Conservation (phyloP, 92 coral and sea anemone species). For the Pocillopora grandis region DNA sequence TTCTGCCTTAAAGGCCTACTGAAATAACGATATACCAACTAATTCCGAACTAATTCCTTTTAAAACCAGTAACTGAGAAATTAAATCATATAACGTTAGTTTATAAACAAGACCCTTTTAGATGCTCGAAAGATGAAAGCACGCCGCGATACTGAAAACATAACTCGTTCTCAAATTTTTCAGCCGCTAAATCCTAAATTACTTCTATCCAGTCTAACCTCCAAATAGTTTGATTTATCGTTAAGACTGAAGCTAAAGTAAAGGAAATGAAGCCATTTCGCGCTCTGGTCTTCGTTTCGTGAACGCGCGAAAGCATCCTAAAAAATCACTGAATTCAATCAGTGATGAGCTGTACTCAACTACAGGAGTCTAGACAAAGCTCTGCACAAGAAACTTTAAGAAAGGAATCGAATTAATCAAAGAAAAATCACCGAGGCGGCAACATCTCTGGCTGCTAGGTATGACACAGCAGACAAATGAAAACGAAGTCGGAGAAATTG, state of each 20-base stretch:
- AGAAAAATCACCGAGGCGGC: no score
- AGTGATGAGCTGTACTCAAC: background rate
- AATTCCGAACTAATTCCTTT: slow-evolving; percentile 9
- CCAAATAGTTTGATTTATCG: background rate
- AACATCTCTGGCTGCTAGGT: no score
- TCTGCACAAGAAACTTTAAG: no score
- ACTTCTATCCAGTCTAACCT: background rate
- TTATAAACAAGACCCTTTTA: background rate
- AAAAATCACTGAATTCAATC: background rate
- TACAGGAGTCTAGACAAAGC: background rate
- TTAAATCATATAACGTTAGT: background rate
- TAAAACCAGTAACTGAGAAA: slow-evolving; percentile 1
- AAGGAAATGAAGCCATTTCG: background rate
- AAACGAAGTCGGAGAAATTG: no score
- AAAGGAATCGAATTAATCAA: no score
- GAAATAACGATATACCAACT: background rate
- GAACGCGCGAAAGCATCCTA: background rate
- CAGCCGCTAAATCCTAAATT: background rate
- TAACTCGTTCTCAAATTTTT: background rate
- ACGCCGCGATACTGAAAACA: background rate
- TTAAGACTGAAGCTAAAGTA: background rate
- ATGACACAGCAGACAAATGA: background rate
- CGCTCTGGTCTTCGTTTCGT: background rate
- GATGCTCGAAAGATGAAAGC: background rate
- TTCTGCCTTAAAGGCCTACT: background rate